These are phyloP conservation scores for Chrysolophus pictus DNA, from an alignment of 2,797 vertebrate genomes.

Conservation along the genomic window DNA sequence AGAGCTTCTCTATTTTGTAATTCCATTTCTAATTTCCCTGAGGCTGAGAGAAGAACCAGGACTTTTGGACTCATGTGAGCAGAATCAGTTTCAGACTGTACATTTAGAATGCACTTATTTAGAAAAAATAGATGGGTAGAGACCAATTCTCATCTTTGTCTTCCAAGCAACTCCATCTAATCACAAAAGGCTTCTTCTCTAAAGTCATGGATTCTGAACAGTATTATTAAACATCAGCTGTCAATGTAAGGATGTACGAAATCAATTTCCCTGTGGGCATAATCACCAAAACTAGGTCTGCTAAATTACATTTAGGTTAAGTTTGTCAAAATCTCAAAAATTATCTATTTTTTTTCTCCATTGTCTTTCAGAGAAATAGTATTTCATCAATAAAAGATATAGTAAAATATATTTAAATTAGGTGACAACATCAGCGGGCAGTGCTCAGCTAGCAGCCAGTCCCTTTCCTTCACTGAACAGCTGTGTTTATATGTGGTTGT, in stretches of 20 bases:
- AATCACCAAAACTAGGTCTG: not conserved
- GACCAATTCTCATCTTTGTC: not conserved
- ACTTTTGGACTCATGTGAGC: not conserved
- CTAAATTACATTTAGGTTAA: not conserved
- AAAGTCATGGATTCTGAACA: not conserved
- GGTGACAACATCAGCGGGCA: slow-evolving; percentile 59
- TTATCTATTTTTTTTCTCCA: rapidly evolving
- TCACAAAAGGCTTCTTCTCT: not conserved
- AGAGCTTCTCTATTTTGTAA: not conserved
- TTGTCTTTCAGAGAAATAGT: not conserved
- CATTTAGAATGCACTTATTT: not conserved
- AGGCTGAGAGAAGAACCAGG: not conserved
- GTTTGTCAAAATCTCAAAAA: not conserved
- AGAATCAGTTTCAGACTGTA: not conserved
- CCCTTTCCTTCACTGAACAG: slow-evolving; percentile 32
- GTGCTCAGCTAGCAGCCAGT: slow-evolving; percentile 32
- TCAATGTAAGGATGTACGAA: not conserved
- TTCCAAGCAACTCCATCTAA: not conserved
- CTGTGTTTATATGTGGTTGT: slow-evolving; percentile 61
- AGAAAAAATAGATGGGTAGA: not conserved
- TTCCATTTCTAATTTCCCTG: not conserved
- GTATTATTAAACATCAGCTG: not conserved
- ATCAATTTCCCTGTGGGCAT: not conserved
- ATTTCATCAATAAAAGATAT: slow-evolving; percentile 11
- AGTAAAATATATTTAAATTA: not conserved